A percentile compares a stretch with the other conserved stretches of the same genome.
Conservation (phyloP, 2,797 vertebrate genomes). For the Syncerus caffer region DNA sequence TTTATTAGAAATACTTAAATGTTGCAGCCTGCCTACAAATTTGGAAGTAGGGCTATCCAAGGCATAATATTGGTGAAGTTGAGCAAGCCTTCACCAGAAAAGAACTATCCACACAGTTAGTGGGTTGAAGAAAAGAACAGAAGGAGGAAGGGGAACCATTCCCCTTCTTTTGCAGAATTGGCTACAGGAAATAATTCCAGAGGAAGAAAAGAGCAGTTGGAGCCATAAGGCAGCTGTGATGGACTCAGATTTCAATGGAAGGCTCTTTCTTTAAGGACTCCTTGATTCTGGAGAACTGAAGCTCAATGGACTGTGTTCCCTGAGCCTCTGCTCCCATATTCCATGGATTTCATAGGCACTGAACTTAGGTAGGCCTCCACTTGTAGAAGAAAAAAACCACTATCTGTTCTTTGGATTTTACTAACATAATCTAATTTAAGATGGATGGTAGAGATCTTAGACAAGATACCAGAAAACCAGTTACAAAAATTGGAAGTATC, state of each 20-base stretch:
- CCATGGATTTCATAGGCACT: neutral
- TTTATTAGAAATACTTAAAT: conserved; percentile 27
- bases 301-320: neutral
- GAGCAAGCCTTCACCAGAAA: neutral
- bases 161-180: neutral
- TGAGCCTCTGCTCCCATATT: neutral
- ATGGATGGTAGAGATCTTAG: neutral
- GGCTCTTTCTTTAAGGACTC: neutral
- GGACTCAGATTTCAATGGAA: neutral
- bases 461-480: neutral
- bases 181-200: neutral
- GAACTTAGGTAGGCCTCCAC: neutral
- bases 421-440: neutral
- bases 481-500: neutral
- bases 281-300: neutral
- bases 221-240: neutral
- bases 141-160: neutral
- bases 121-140: neutral
- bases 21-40: neutral
- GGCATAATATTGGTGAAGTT: neutral
- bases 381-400: neutral
- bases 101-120: neutral
- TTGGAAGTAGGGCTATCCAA: neutral
- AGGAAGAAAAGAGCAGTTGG: neutral
- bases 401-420: conserved; percentile 8